Evolutionary conservation across 2,113 vertebrate genomes (phyloP).

Genomic region (Ramphastos sulfuratus): DNA sequence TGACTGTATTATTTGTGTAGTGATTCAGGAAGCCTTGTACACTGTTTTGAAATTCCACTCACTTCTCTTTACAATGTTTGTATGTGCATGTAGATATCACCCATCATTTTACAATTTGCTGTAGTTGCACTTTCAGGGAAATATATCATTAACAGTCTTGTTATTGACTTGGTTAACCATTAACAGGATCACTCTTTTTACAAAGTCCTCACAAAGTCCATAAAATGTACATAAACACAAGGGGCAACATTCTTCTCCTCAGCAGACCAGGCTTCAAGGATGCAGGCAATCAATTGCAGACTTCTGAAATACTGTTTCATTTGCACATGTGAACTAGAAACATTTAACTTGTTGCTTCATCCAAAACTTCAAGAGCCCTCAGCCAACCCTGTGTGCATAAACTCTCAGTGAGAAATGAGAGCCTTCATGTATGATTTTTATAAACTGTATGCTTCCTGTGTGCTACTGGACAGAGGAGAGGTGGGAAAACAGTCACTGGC

Average conservation of each 20-base stretch:
- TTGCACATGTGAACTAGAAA: neutral
- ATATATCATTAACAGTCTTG: neutral
- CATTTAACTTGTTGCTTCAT: neutral
- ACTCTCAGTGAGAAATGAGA: neutral
- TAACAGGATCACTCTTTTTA: neutral
- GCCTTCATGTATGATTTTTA: neutral
- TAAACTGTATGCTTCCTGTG: neutral
- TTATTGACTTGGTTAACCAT: neutral
- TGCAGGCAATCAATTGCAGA: neutral
- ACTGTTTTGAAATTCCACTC: neutral
- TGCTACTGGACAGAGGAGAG: neutral
- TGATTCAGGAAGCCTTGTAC: neutral
- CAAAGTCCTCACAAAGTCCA: neutral
- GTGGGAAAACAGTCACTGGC: neutral
- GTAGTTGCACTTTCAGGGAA: neutral
- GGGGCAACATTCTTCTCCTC: neutral
- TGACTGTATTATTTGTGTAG: neutral
- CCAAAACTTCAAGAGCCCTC: neutral
- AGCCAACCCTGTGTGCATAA: neutral
- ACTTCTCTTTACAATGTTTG: neutral
- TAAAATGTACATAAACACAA: neutral
- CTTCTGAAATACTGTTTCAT: neutral
- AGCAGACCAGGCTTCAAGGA: neutral
- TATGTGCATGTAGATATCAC: neutral
- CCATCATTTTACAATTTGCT: neutral